Evolutionary conservation across 2,797 vertebrate genomes (phyloP), one percentile per base, ranked within the genome.

Genomic region (Trachops cirrhosus): DNA sequence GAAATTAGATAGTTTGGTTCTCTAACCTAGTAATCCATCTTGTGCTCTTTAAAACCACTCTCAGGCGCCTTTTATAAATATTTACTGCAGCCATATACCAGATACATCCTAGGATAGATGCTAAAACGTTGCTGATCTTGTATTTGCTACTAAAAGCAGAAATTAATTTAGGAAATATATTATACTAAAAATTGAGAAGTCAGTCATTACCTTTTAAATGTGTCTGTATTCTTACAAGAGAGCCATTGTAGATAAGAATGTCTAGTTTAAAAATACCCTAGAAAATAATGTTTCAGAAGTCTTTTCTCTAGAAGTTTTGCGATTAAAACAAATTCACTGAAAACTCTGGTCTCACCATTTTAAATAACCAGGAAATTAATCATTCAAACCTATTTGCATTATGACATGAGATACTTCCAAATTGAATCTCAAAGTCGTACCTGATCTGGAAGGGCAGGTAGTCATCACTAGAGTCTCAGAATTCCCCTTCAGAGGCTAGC

Each of bases 111-210:
- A 39, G 64, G 22, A 46, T 9, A 83, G 85, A 48, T n/a, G 6
- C 46, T 37, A n/a, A 93, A 92, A 64, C 44, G 16, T 83, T 34
- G 37, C n/a, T 77, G n/a, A 48, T 68, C 39, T 57, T 96, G 67
- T 89, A 48, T 68, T 78, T 64, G 75, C 26, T 77, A 48, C 14
- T 34, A 64, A 78, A 57, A 52, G 59, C 57, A 90, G 59, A 92
- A 71, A 70, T 54, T 44, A 64, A 64, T 44, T 68, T 32, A 41
- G 62, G 50, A 70, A 59, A 79, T 8, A 32, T 70, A 57, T 22
- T 9, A 4, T 29, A 57, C n/a, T 88, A 19, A 50, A 82, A 48
- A 34, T 44, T 6, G 77, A 90, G 14, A 67, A 68, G 39, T 79
- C 7, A 37, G 57, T 57, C 4, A 1, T 57, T 83, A 26, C 54